Evolutionary conservation across 2,888 invertebrate genomes (phyloP), one percentile per base, ranked within the genome.

Genomic region (Campoletis raptor): DNA sequence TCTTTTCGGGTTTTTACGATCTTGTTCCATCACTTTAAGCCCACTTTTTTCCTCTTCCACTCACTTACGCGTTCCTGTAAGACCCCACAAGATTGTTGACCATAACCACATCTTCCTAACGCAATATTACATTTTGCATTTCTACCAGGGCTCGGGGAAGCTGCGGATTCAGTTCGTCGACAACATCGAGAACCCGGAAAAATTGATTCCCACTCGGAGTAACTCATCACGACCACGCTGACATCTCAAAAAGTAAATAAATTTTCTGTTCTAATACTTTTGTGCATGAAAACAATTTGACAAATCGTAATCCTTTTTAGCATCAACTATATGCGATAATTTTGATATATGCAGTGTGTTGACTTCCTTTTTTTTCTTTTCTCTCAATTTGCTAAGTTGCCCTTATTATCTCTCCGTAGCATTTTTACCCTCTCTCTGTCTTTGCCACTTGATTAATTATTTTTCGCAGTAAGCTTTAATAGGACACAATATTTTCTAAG

Each of bases 371-470:
- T 18, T 48, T 48, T 18, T 48, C 0, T 48, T 7, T 6, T 48
- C 15, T n/a, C 18, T 18, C n/a, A 0, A 7, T 48, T 48, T 18
- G n/a, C 18, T 48, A 18, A 42, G 10, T 67, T 15, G 30, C 76
- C 37, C 80, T 54, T 70, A 24, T 61, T 64, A n/a, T 21, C 66
- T 66, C 54, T 42, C 54, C 15, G 7, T 18, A 30, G 45, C 37
- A 40, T 81, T 18, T 21, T 70, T 61, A 52, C 48, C 45, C 37
- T 72, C 57, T 77, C 37, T 48, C 69, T 72, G 24, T 10, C 42
- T 30, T 45, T 18, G 76, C 78, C 61, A 54, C 69, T 67, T 72
- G 74, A 67, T 82, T 70, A 74, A 76, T 85, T 85, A 24, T 15
- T 70, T 79, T 64, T 42, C 79, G 42, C 42, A n/a, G 21, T 74